Conservation (phyloP, 2,113 vertebrate species). For the Myotis lucifugus region DNA sequence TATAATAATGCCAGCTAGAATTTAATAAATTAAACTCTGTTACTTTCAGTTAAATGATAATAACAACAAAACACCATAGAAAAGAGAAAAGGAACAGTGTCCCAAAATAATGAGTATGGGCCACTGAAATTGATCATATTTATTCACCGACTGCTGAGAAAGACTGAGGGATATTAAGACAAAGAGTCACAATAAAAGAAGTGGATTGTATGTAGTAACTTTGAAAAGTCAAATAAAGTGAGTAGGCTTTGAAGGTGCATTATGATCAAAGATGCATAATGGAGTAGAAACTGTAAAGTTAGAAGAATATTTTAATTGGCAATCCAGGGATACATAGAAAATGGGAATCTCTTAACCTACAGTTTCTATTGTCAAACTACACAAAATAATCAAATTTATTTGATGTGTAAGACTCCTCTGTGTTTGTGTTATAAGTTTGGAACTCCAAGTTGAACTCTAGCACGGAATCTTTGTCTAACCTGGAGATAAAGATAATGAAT, state of each 20-base stretch:
- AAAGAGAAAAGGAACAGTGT: not conserved
- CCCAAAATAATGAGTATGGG: not conserved
- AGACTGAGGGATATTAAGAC: not conserved
- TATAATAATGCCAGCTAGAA: not conserved
- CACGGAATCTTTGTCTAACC: not conserved
- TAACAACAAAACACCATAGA: not conserved
- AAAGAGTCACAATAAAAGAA: not conserved
- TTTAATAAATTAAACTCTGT: not conserved
- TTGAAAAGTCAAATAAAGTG: not conserved
- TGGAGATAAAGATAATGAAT: not conserved
- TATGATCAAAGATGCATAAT: not conserved
- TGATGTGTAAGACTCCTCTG: not conserved
- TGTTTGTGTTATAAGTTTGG: not conserved
- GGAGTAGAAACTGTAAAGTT: not conserved
- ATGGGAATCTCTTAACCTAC: not conserved
- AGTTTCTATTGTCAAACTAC: not conserved
- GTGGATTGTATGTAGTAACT: not conserved
- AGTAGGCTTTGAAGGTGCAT: not conserved
- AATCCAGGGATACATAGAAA: not conserved
- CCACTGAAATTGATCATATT: not conserved
- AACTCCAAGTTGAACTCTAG: not conserved
- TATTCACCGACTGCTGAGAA: not conserved
- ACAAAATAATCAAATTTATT: not conserved
- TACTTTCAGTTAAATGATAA: not conserved
- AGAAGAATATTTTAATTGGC: not conserved